Conservation (phyloP, 2,797 vertebrate genomes). For the Hirundo rustica region DNA sequence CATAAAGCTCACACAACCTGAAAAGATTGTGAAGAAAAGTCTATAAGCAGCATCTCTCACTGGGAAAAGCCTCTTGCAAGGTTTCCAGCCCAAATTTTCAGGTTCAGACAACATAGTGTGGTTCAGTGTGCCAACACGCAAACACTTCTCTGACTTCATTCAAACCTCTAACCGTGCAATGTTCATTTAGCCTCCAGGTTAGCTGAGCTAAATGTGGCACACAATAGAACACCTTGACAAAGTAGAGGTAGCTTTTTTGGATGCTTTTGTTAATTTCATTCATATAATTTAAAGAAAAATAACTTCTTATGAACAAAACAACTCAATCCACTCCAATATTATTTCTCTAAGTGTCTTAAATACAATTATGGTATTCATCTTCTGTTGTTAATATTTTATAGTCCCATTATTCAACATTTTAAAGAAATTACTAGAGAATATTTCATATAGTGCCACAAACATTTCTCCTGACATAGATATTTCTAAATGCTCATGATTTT, state of each 20-base stretch:
- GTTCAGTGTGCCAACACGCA: background rate
- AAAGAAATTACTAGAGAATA: background rate
- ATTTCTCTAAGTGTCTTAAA: background rate
- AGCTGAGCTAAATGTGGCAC: background rate
- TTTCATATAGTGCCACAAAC: background rate
- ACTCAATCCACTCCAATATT: background rate
- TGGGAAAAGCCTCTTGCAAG: background rate
- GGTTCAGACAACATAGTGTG: background rate
- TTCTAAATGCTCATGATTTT: background rate
- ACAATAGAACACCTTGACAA: background rate
- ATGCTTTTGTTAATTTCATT: background rate
- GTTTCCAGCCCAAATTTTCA: background rate
- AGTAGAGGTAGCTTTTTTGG: background rate
- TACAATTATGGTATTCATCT: background rate
- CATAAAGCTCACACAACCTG: background rate
- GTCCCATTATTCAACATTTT: background rate
- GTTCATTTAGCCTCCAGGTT: background rate
- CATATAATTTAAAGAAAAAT: background rate
- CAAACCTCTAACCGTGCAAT: background rate
- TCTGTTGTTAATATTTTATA: background rate
- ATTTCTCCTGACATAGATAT: background rate
- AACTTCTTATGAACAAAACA: background rate
- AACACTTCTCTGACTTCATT: background rate
- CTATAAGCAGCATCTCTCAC: background rate
- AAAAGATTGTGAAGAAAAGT: background rate